Base-by-base conservation (phyloP, 2,888 invertebrate species). In the Temnothorax unifasciatus region DNA sequence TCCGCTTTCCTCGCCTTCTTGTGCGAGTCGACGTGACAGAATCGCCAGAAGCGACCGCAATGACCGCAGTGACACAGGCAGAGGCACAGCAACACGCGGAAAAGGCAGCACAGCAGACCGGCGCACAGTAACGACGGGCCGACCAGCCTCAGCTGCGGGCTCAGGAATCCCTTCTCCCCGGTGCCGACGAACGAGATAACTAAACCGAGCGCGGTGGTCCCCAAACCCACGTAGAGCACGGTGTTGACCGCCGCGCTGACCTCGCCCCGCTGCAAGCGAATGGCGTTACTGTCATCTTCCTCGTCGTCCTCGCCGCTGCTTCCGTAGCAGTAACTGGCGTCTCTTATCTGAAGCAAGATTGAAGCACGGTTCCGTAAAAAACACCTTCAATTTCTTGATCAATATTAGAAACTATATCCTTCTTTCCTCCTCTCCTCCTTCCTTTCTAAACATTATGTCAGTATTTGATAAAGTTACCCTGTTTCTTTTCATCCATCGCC, bases 171-270 rank as follows among this genome's bases (percentile, higher is more conserved):
- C 95, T 98, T 98, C 95, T 98, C 98, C 93, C 98, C 98, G 89
- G 98, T 98, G 91, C 98, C 98, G 89, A 98, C 98, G 95, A 98
- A 98, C 94, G 98, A 97, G 92, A 98, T 97, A 92, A 98, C 97
- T 92, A 98, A 96, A 82, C 98, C 98, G 90, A 98, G 96, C 38
- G 98, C 97, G 86, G 98, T 97, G 38, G 97, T 97, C 90, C 97
- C 97, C 90, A 98, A 96, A 81, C 98, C 98, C 74, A 98, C 97
- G 95, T 98, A 98, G 82, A 98, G 96, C 88, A 98, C 96, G 88
- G 98, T 97, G 94, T 97, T 97, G 90, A 98, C 98, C 88, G 98
- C 97, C 74, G 98, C 97, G 95, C 97, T 97, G 90, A 97, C 97
- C 91, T 96, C 96, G 90, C 96, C 97, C 77, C 95, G 95, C 90